Base-by-base conservation (phyloP, 2,888 invertebrate genomes). In the Philopedon plagiatum region DNA sequence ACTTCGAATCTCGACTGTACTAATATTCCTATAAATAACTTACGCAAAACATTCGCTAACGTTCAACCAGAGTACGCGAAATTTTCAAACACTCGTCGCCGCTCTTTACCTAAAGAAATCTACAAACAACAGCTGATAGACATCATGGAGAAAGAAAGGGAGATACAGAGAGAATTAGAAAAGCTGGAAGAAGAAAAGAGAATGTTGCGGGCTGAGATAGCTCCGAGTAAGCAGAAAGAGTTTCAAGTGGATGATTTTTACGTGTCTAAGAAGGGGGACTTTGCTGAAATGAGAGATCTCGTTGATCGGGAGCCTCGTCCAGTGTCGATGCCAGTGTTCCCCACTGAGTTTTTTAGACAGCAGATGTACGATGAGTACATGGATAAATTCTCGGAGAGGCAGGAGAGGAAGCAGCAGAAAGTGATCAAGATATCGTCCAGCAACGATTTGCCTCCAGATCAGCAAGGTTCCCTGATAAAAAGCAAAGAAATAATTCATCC, bases 281-380 rank as follows among this genome's bases (percentile, higher is more conserved):
- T 86, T 58, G 85, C 86, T 8, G 83, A 83, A 78, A 73, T 62
- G 21, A 58, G 78, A 74, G 65, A 68, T 13, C 13, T 46, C 15
- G 18, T n/a, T 7, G 54, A 49, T 4, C 75, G n/a, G 19, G 77
- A 78, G 37, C 46, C 71, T 58, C 70, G 81, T 61, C 80, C 80
- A 3, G 44, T 71, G 4, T 80, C 82, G 1, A 79, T 82, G 81
- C 81, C 81, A 0, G 81, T 90, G 41, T 88, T 87, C 8, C 89
- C 91, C 7, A 91, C 91, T 56, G 92, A 94, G 83, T 87, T 90
- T 44, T 90, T 93, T 78, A 90, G 94, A 5, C 91, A 92, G 76
- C 91, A 91, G 85, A 95, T 95, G 94, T 95, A 93, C 85, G 89
- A 93, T 78, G 95, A 95, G 83, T 95, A 94, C 86, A 89, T 94